phyloP scores from a whole-genome alignment of 2,888 invertebrate genomes.

The Platypus cylindrus region DNA sequence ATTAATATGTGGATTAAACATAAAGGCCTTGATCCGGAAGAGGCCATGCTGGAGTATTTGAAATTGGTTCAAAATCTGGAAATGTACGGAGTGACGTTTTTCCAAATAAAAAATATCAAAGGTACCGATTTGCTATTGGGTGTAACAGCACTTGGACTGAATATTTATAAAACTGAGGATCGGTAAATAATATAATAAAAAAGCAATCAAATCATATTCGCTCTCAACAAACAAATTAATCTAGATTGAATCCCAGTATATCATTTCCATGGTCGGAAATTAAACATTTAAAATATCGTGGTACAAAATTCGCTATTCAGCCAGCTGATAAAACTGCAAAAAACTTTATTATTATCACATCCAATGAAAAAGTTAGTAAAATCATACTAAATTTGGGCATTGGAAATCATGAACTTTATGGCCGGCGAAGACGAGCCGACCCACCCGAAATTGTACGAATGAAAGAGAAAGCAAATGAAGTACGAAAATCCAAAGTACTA shows the following conservation, averaged over 20 bases:
- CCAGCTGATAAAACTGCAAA: conserved; percentile 97
- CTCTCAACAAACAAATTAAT: too few species aligned
- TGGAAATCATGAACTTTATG: conserved; percentile 98
- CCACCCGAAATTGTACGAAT: conserved; percentile 98
- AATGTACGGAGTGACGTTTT: conserved; percentile 98
- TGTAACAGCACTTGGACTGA: conserved; percentile 92
- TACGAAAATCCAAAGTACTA: conserved; percentile 65
- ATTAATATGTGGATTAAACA: conserved; percentile 97
- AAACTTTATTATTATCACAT: conserved; percentile 96
- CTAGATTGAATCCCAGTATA: conserved; percentile 87
- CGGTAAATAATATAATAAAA: conserved; percentile 40
- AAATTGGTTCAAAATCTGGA: conserved; percentile 94
- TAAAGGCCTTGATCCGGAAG: conserved; percentile 78
- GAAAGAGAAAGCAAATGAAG: conserved; percentile 95
- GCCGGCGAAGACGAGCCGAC: conserved; percentile 95
- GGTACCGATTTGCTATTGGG: conserved; percentile 94
- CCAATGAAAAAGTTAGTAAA: conserved; percentile 92
- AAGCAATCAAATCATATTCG: background rate
- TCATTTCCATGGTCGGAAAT: conserved; percentile 99
- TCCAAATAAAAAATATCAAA: conserved; percentile 97
- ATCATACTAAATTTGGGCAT: conserved; percentile 95
- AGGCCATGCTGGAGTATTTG: conserved; percentile 98
- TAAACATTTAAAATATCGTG: conserved; percentile 96
- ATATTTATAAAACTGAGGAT: conserved; percentile 96
- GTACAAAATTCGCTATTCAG: conserved; percentile 97